Evolutionary conservation across 2,797 vertebrate genomes (phyloP).

Genomic region (Eutrigla gurnardus): DNA sequence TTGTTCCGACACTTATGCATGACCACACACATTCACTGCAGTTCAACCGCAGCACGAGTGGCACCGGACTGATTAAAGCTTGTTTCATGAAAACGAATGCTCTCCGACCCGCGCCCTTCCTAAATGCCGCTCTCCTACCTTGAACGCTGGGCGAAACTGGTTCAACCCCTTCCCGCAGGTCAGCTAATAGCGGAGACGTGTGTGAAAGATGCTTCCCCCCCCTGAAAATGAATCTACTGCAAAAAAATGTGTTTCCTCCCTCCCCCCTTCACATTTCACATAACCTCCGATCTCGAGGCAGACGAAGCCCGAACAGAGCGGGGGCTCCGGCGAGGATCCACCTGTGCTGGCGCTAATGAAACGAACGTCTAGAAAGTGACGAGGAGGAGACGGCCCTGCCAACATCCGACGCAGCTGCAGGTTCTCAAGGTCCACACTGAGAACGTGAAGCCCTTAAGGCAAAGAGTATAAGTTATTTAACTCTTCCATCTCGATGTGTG

Average conservation of each 20-base stretch:
- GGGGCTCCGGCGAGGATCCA: conserved; percentile 70
- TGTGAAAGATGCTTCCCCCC: conserved; percentile 86
- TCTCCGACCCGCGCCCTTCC: conserved; percentile 76
- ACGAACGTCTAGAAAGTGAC: conserved; percentile 66
- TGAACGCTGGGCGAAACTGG: conserved; percentile 80
- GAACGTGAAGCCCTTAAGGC: conserved; percentile 58
- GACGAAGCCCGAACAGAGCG: conserved; percentile 44
- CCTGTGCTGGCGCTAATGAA: conserved; percentile 70
- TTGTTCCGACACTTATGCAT: neutral
- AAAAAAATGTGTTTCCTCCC: conserved; percentile 87
- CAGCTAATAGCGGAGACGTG: conserved; percentile 84
- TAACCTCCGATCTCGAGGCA: conserved; percentile 63
- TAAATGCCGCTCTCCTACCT: conserved; percentile 78
- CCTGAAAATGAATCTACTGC: conserved; percentile 78
- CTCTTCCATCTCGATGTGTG: conserved; percentile 27
- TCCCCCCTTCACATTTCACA: conserved; percentile 67
- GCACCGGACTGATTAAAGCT: conserved; percentile 68
- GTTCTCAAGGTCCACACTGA: conserved; percentile 73
- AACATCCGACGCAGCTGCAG: conserved; percentile 78
- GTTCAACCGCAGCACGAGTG: conserved; percentile 40
- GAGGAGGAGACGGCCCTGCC: conserved; percentile 49
- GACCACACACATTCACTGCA: neutral
- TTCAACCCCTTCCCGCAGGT: conserved; percentile 77
- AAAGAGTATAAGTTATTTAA: conserved; percentile 42
- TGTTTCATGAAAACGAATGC: conserved; percentile 69